A percentile compares a stretch with the other conserved stretches of the same genome.
phyloP scores from a whole-genome alignment of 2,797 vertebrate genomes.

The Sebastes alutus region DNA sequence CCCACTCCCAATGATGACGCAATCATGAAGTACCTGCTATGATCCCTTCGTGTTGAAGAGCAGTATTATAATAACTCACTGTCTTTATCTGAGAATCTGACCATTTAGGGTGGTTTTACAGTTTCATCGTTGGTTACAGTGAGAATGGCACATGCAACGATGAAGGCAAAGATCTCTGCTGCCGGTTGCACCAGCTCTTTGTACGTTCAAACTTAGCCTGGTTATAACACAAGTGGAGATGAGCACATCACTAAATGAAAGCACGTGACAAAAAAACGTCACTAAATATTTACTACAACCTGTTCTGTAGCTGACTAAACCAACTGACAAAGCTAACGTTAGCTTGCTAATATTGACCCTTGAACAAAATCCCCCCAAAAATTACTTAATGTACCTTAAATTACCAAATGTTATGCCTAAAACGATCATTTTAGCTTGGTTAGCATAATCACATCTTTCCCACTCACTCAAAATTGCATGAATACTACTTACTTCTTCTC shows the following conservation, averaged over 20 bases:
- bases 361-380: too few species aligned
- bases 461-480: not conserved
- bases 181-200: not conserved
- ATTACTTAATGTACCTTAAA: not conserved
- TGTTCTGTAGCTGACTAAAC: not conserved
- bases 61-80: not conserved
- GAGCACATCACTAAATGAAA: not conserved
- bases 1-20: not conserved
- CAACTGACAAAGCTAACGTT: not conserved
- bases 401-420: not conserved
- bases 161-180: not conserved
- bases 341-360: not conserved
- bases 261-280: not conserved
- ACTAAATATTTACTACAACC: not conserved
- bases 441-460: not conserved
- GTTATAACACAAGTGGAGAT: not conserved
- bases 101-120: not conserved
- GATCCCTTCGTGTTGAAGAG: not conserved
- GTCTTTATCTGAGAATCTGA: not conserved
- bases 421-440: not conserved
- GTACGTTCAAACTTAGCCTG: not conserved
- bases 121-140: not conserved
- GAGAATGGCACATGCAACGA: not conserved
- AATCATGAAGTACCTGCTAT: not conserved
- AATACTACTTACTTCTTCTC: not conserved